phyloP scores from a whole-genome alignment of 2,797 vertebrate species.

The Yasuhikotakia modesta region DNA sequence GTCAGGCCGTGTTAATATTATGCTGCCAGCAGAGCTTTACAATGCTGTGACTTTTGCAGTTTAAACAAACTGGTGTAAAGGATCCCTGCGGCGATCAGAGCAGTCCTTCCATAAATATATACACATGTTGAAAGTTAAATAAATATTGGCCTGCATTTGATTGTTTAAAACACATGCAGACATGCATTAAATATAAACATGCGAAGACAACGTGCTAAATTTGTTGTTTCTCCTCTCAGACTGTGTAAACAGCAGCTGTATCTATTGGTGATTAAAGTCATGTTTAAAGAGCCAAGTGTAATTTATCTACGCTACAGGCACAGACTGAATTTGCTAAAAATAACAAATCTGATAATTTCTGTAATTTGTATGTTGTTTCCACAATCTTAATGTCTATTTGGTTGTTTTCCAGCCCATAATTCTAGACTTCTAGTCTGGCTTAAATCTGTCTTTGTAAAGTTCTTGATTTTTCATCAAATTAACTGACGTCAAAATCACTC shows the following conservation, averaged over 20 bases:
- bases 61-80: slow-evolving; percentile 36
- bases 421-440: no score
- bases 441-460: no score
- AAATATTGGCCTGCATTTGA: slow-evolving; percentile 28
- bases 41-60: slow-evolving; percentile 7
- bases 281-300: not conserved
- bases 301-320: no score
- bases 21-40: slow-evolving; percentile 16
- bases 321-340: no score
- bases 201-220: not conserved
- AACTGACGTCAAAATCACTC: not conserved
- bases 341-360: not conserved
- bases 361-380: no score
- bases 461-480: no score
- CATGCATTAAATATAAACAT: not conserved
- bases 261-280: not conserved
- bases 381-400: no score
- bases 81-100: slow-evolving; percentile 14
- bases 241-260: not conserved
- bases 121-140: slow-evolving; percentile 10
- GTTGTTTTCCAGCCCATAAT: no score
- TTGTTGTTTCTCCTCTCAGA: not conserved
- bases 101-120: slow-evolving; percentile 13
- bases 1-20: slow-evolving; percentile 46
- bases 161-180: slow-evolving; percentile 14